Conservation (phyloP, 2,888 invertebrate genomes). For the Stramonita haemastoma region DNA sequence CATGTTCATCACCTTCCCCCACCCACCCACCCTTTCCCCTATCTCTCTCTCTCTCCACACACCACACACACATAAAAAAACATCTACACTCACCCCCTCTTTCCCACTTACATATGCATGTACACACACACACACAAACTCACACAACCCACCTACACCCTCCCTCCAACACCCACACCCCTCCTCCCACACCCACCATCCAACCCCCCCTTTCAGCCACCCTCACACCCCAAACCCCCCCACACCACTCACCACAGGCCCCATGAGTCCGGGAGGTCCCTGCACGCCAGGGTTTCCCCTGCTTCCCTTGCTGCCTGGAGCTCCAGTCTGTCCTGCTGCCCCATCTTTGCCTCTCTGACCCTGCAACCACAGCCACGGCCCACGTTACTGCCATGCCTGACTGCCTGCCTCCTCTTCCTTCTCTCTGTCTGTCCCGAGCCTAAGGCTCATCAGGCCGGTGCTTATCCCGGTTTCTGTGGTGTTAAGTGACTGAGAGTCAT, state of each 20-base stretch:
- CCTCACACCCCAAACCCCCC: not conserved
- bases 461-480: too few relatives aligned
- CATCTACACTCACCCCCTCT: not conserved
- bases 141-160: not conserved
- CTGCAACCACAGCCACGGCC: conserved; percentile 43
- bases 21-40: not conserved
- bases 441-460: too few relatives aligned
- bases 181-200: not conserved
- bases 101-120: not conserved
- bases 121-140: not conserved
- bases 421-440: too few relatives aligned
- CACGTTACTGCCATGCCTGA: too few relatives aligned
- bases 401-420: too few relatives aligned
- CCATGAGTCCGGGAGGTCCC: conserved; percentile 83
- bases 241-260: conserved; percentile 48
- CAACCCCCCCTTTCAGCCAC: not conserved
- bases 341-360: conserved; percentile 63
- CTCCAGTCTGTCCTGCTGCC: conserved; percentile 58
- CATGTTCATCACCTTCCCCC: not conserved
- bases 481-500: too few relatives aligned
- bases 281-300: conserved; percentile 85
- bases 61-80: not conserved
- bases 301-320: conserved; percentile 83
- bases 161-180: not conserved
- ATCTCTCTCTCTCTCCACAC: not conserved